Evolutionary conservation across 2,797 vertebrate species (phyloP), one percentile per base, ranked within the genome.

Genomic region (Microcaecilia unicolor): DNA sequence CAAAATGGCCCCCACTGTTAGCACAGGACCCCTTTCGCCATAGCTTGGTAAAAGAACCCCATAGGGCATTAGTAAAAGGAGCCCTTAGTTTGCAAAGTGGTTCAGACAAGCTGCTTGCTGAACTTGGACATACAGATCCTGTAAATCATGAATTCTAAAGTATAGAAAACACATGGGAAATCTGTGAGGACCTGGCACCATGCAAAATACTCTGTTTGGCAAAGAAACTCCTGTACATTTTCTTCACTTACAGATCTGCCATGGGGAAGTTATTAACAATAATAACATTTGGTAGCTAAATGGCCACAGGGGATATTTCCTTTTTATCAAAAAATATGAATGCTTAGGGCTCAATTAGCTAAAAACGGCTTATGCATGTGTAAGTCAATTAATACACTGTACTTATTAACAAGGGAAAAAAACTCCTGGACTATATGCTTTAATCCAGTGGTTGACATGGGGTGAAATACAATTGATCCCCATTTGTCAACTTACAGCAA

Each of bases 251-350:
- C 4, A 57, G 10, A 22, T 3, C 11, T 48, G 10, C 6, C 22
- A 37, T 31, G 36, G 12, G 47, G 31, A 58, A 41, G 15, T 30
- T 44, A 41, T 42, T 48, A 55, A 37, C 5, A 52, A 37, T 41
- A 41, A 41, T 41, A 50, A 9, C 16, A 40, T 41, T 41, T 55
- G 12, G 25, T 32, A 56, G 10, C 8, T 48, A 51, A 58, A 51
- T 2, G 34, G 27, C 4, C 17, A 54, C 13, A 28, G 10, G 15
- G 5, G 4, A 37, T 37, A 37, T 39, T 53, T 52, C 2, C 7
- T 41, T 58, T 54, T 31, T 22, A 37, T 11, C 4, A 27, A 45
- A 39, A 26, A 5, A 1, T 18, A 23, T 13, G 23, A 26, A 41
- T 55, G 12, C 14, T 52, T 38, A 39, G 22, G 39, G 35, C 15